These are phyloP conservation scores for Dolichoris vasculosae DNA, from an alignment of 1,140 invertebrate genomes.

Conservation along the genomic window DNA sequence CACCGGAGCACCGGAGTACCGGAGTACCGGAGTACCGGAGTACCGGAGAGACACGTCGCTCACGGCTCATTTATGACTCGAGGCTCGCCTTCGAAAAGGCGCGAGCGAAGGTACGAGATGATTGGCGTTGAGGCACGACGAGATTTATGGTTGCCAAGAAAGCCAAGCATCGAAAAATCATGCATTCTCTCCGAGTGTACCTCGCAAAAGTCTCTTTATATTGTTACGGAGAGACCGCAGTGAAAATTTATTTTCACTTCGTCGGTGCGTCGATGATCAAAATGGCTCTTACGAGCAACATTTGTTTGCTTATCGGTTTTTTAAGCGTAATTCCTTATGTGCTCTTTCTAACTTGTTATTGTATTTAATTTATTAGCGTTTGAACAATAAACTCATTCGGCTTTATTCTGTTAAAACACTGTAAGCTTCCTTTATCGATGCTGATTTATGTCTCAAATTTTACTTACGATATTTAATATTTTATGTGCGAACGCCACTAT, in stretches of 20 bases:
- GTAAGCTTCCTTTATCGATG: no score
- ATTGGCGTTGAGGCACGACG: slow-evolving; percentile 66
- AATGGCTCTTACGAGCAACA: not conserved
- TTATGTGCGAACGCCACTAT: no score
- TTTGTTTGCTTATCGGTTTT: not conserved
- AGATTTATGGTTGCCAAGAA: slow-evolving; percentile 65
- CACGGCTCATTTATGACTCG: slow-evolving; percentile 55
- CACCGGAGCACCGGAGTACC: no score
- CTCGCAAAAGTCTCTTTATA: not conserved
- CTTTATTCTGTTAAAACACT: no score
- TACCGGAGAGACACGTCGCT: slow-evolving; percentile 54
- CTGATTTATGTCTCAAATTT: no score
- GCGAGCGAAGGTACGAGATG: slow-evolving; percentile 56
- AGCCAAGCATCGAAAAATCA: slow-evolving; percentile 43
- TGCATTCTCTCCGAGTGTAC: not conserved
- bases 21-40: no score
- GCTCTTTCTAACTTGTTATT: not conserved
- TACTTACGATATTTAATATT: no score
- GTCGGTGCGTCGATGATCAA: not conserved
- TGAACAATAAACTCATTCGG: not conserved
- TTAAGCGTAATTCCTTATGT: not conserved
- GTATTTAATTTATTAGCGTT: not conserved
- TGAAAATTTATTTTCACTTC: slow-evolving; percentile 32
- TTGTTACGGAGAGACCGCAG: not conserved
- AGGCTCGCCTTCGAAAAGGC: slow-evolving; percentile 51